A percentile compares a stretch with the other conserved stretches of the same genome.
Conservation (phyloP, 2,888 invertebrate genomes). For the Cryptus viduatorius region DNA sequence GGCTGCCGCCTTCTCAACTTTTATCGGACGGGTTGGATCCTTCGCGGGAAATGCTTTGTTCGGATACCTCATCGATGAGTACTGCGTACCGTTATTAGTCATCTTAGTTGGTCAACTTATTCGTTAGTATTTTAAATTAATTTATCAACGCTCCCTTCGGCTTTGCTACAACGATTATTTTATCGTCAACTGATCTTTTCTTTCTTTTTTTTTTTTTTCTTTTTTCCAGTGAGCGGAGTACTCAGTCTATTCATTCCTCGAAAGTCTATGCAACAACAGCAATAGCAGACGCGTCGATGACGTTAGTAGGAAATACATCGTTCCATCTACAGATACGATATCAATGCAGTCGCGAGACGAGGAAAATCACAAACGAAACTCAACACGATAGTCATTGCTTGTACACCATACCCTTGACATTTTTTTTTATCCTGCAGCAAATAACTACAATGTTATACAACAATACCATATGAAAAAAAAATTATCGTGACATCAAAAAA, state of each 20-base stretch:
- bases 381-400: not conserved
- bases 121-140: conserved; percentile 86
- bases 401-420: conserved; percentile 26
- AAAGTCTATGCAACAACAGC: conserved; percentile 44
- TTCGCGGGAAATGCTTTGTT: conserved; percentile 91
- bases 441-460: not conserved
- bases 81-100: conserved; percentile 89
- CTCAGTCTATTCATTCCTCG: conserved; percentile 90
- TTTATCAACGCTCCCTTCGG: not conserved
- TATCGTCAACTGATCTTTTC: conserved; percentile 1
- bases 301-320: not conserved
- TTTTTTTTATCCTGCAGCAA: not conserved
- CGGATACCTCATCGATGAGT: conserved; percentile 92
- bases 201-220: conserved; percentile 16
- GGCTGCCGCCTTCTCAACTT: conserved; percentile 84
- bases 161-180: not conserved
- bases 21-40: conserved; percentile 91
- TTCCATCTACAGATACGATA: conserved; percentile 4
- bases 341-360: not conserved
- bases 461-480: not conserved
- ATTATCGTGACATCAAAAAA: not conserved
- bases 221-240: conserved; percentile 88
- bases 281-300: conserved; percentile 21
- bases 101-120: conserved; percentile 90
- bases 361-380: conserved; percentile 23